Evolutionary conservation across 2,888 invertebrate species (phyloP), one percentile per base, ranked within the genome.

Genomic region (Synergus itoensis): DNA sequence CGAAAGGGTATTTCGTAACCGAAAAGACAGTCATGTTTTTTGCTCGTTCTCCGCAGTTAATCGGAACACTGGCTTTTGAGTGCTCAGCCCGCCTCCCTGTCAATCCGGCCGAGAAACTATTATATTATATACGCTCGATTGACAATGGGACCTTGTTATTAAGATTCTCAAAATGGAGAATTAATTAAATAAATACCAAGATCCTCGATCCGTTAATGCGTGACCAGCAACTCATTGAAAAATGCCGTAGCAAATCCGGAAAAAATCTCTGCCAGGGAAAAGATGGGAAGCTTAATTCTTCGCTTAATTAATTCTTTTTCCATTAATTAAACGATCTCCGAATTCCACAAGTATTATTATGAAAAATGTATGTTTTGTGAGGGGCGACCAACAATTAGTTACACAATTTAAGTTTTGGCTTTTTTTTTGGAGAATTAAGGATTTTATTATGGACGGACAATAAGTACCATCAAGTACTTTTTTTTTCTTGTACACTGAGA

Each of bases 1-100:
- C 73, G 73, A 73, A 73, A 73, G 73, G 73, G 36, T 53, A 73
- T 73, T 73, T 73, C 73, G 73, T 73, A 48, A 53, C 14, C 73
- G n/a, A 73, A 73, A 73, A 73, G 73, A 73, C 73, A 73, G 73
- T 73, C 73, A 73, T 45, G 73, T 73, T 73, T 73, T 16, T 73
- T 53, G n/a, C 3, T 73, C 53, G 53, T 11, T 73, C 73, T 73
- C 36, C 53, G 69, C 36, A 36, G 73, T 73, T 73, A 36, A 73
- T 73, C 73, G 28, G 48, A 53, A 73, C 45, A 28, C 48, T 73
- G 48, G 73, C 73, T 73, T 53, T 73, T 73, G 28, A 73, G 73
- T 53, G 48, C n/a, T 53, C 28, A 73, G 53, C n/a, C 73, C 73
- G 53, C 73, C 73, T 73, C 73, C 67, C 48, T 73, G 73, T 73